A percentile compares a stretch with the other conserved stretches of the same genome.
phyloP scores from a whole-genome alignment of 2,113 vertebrate species.

The Noctilio leporinus region DNA sequence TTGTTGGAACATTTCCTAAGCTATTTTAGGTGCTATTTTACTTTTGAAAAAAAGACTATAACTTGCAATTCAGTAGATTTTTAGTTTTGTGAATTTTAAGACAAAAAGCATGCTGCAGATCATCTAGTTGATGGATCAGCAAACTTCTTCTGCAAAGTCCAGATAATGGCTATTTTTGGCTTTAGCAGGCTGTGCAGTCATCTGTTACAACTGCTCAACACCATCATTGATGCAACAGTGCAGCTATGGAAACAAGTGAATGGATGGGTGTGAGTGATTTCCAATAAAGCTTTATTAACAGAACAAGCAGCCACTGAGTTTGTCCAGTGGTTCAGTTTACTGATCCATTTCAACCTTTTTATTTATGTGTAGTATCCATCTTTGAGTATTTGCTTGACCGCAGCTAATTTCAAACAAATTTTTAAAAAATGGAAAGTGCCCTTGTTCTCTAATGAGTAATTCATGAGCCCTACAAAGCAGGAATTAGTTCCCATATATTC shows the following conservation, averaged over 20 bases:
- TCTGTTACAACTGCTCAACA: neutral
- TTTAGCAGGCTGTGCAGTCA: neutral
- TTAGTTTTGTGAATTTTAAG: neutral
- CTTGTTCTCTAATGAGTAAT: neutral
- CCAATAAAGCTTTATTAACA: neutral
- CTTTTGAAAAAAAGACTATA: neutral
- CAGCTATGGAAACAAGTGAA: neutral
- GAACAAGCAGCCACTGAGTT: neutral
- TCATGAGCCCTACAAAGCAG: neutral
- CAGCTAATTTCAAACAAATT: neutral
- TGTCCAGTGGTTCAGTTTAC: neutral
- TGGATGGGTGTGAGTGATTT: neutral
- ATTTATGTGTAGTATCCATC: neutral
- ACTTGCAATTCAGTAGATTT: neutral
- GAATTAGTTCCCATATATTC: neutral
- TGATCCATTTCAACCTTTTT: neutral
- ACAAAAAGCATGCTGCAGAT: neutral
- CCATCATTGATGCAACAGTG: neutral
- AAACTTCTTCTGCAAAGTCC: neutral
- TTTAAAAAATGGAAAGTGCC: neutral
- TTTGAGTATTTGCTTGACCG: constrained; percentile 13
- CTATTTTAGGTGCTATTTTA: neutral
- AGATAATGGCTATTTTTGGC: neutral
- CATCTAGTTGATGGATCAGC: neutral
- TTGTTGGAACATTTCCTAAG: neutral